These are phyloP conservation scores for Molossus alvarezi DNA, from an alignment of 2,797 vertebrate genomes.

Conservation along the genomic window DNA sequence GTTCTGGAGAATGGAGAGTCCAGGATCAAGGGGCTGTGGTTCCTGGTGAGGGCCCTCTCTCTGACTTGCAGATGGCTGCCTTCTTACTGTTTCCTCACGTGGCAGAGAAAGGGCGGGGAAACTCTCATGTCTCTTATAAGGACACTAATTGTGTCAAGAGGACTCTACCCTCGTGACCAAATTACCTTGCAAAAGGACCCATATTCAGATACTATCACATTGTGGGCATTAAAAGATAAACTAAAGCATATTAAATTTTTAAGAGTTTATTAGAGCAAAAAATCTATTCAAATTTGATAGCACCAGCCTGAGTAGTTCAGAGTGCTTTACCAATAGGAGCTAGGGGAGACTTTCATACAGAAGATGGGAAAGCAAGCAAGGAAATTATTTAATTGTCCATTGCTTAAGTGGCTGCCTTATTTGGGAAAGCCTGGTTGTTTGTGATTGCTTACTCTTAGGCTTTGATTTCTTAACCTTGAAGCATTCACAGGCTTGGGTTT, in stretches of 20 bases:
- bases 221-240: neutral
- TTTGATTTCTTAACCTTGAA: conserved; percentile 12
- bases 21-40: neutral
- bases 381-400: neutral
- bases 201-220: neutral
- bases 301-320: neutral
- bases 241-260: neutral
- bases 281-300: neutral
- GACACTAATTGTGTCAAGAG: neutral
- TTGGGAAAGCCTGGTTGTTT: conserved; percentile 1
- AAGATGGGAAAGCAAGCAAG: neutral
- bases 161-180: neutral
- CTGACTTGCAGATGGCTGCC: neutral
- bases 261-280: conserved; percentile 22
- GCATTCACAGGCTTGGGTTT: neutral
- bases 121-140: neutral
- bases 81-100: neutral
- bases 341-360: neutral
- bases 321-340: neutral
- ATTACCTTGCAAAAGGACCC: neutral
- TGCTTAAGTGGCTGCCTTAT: neutral
- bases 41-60: neutral
- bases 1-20: neutral
- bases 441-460: neutral
- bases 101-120: neutral